Base-by-base conservation (phyloP, 2,113 vertebrate species). In the Telmatochromis sp. region DNA sequence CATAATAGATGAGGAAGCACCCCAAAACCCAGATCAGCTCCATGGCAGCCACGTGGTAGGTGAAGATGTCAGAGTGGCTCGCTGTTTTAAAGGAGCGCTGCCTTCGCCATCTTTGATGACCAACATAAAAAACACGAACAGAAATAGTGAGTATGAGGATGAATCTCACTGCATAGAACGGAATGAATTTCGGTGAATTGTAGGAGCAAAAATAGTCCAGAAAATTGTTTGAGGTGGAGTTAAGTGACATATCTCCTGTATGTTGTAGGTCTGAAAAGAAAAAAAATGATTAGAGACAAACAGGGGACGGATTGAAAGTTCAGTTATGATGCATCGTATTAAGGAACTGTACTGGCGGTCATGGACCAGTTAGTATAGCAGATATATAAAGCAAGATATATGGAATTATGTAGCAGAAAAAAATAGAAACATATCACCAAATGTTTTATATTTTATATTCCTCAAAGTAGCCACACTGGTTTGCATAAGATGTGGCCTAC, bases 141-240 rank as follows among this genome's bases (percentile, higher is more conserved):
- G 15, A 84, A 9, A 55, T 0, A 26, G 82, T 35, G 21, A 21
- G 12, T 8, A 84, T 0, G 21, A 73, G 7, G 7, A 84, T 23
- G 11, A 54, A 0, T 40, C 19, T 33, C 65, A 28, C 1, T 9
- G 15, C 0, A n/a, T 3, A 0, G 51, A 75, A 55, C 0, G 8
- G 11, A 7, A 37, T 40, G 5, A 7, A 6, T 19, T 19, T 19
- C 0, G 23, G 14, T 31, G 26, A 60, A 0, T 7, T 35, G 6
- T 19, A n/a, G 9, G 9, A n/a, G 9, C 60, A 65, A 0, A 10
- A 17, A 33, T 37, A 6, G 6, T 65, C 17, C 31, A 37, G 4
- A 65, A 37, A 0, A n/a, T 65, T 0, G 9, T 37, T 17, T 0
- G 9, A 65, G 17, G 33, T 65, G 31, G 4, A 37, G 31, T 65